Evolutionary conservation across 2,797 vertebrate species (phyloP), one percentile per base, ranked within the genome.

Genomic region (Notolepis coatsorum): DNA sequence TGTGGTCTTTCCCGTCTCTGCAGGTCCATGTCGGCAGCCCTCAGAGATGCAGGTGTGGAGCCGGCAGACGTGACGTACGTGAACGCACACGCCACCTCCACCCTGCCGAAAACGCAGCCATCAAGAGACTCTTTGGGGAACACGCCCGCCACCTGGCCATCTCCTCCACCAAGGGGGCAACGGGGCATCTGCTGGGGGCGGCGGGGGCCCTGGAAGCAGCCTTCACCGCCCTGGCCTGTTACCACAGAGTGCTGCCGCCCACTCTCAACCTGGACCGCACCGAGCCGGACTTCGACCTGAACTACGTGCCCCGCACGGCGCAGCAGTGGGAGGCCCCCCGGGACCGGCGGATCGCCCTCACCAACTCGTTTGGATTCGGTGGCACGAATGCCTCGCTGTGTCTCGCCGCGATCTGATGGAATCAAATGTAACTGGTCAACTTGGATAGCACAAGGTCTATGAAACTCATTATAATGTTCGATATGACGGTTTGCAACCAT

Each of bases 301-400:
- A 98, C 61, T 99, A 99, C 13, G 93, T 98, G 24, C 94, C 97
- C 0, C 84, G 94, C 67, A 76, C 54, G 24, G 91, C 95, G 0
- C 97, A 98, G 85, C 73, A 87, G 2, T 99, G 98, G 98, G 88
- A 59, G 71, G 64, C 78, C 9, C n/a, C n/a, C n/a, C 70, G 38
- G 47, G 89, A 92, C 8, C 85, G 91, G 1, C 76, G 91, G 33
- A 71, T 99, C 35, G 96, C 93, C 1, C 93, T 99, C 47, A 95
- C 93, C 2, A 99, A 99, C 89, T 99, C 97, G 0, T 99, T 99
- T 75, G 97, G 98, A 21, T 99, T 99, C 57, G 98, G 98, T 0
- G 97, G 98, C 23, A 99, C 97, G 2, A 99, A 99, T 35, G 97
- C 97, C 18, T 93, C 95, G 0, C 84, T 99, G 68, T 99, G 97